Percentiles rank a stretch among this genome's conserved stretches.
Evolutionary conservation across 92 coral and sea anemone genomes (phyloP).

Genomic region (Hydrozoanthus gracilis): DNA sequence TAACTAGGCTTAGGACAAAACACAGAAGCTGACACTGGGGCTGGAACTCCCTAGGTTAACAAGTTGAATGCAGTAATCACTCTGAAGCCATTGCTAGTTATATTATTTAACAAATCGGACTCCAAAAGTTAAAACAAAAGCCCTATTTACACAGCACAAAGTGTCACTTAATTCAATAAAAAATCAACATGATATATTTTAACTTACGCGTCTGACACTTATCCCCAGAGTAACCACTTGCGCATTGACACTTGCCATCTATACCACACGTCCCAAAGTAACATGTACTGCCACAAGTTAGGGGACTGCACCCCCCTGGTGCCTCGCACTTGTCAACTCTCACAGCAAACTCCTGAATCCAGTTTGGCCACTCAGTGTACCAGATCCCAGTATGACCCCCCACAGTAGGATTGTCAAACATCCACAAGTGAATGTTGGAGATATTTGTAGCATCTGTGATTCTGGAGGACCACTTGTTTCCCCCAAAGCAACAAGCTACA

Average conservation of each 20-base stretch:
- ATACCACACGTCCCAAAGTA: constrained; percentile 98
- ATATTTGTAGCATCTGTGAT: constrained; percentile 71
- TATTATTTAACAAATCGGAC: too few species aligned
- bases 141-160: too few species aligned
- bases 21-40: too few species aligned
- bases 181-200: too few species aligned
- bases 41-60: too few species aligned
- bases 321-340: constrained; percentile 72
- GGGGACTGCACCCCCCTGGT: constrained; percentile 51
- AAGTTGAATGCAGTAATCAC: too few species aligned
- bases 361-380: constrained; percentile 93
- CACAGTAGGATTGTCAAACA: constrained; percentile 82
- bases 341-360: constrained; percentile 90
- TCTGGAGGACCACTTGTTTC: constrained; percentile 73
- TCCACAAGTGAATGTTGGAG: constrained; percentile 86
- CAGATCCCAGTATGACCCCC: constrained; percentile 89
- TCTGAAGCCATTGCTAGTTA: too few species aligned
- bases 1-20: too few species aligned
- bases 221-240: constrained; percentile 89
- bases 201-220: constrained; percentile 85
- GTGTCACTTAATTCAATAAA: too few species aligned
- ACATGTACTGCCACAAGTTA: constrained; percentile 73
- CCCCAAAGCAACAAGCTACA: constrained; percentile 83
- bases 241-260: constrained; percentile 88
- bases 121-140: too few species aligned